Percentiles rank a stretch among this genome's conserved stretches.
Conservation (phyloP, 2,888 invertebrate species). For the Myopa testacea region DNA sequence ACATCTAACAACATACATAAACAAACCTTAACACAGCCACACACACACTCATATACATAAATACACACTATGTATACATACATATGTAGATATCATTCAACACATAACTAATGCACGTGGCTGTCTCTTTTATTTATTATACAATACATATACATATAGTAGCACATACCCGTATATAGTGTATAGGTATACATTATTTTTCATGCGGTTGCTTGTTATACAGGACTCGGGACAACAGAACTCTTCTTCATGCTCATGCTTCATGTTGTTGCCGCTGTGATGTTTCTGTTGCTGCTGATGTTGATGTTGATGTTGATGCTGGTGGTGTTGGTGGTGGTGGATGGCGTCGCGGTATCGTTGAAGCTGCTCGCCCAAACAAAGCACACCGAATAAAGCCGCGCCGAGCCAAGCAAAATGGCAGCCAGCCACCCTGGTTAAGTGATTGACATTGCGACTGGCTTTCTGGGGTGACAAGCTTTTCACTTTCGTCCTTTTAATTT, state of each 20-base stretch:
- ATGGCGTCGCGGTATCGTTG: not conserved
- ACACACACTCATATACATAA: no score
- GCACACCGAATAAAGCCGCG: not conserved
- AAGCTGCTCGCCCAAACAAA: constrained; percentile 22
- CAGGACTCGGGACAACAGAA: not conserved
- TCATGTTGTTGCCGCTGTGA: not conserved
- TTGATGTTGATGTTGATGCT: not conserved
- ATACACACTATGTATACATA: no score
- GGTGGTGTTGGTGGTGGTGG: not conserved
- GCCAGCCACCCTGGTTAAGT: constrained; percentile 36
- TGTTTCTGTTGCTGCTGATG: not conserved
- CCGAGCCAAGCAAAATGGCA: constrained; percentile 24
- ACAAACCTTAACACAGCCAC: no score
- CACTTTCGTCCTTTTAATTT: constrained; percentile 56
- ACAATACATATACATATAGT: no score
- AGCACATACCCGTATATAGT: not conserved
- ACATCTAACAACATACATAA: not conserved
- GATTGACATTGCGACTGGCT: constrained; percentile 45
- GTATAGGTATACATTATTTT: not conserved
- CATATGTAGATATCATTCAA: not conserved
- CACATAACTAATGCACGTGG: constrained; percentile 29
- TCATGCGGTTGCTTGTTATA: no score
- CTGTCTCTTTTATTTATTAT: constrained; percentile 11
- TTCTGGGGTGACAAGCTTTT: constrained; percentile 55
- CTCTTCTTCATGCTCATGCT: not conserved